Base-by-base conservation (phyloP, 1,140 invertebrate genomes). In the Steinernema feltiae region DNA sequence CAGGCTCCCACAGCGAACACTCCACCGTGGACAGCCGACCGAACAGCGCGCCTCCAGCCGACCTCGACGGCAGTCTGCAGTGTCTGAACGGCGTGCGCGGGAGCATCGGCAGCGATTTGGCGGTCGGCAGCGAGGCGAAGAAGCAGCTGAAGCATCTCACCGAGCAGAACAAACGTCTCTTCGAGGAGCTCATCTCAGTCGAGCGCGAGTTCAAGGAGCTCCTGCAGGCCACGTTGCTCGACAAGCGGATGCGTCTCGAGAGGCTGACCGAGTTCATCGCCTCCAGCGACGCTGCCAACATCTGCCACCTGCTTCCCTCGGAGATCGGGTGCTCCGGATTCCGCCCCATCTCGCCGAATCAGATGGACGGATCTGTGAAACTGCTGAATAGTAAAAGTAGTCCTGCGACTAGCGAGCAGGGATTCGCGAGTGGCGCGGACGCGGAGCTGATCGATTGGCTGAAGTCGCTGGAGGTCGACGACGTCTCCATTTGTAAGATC, bases 401-500 rank as follows among this genome's bases (percentile, higher is more conserved):
- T 27, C 12, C 53, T 15, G 7, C 53, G 53, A n/a, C 53, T 21
- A 63, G 53, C 24, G 53, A 63, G 12, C 53, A 7, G 15, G 53
- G 53, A 27, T 63, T 63, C 53, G 73, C 63, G 53, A 77, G 31
- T 31, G 75, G 78, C 21, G 71, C 72, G 1, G 70, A 71, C n/a
- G 78, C 76, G 17, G 76, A 79, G 15, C 74, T 79, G 30, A 72
- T 79, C 24, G 41, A 72, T 1, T 77, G 78, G 75, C 48, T 77
- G 18, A 71, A 72, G 24, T 32, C 70, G 48, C 76, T 79, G 32
- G 71, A 72, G 31, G 69, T 75, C 69, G 79, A 82, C 73, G 48
- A 74, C 46, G 21, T 48, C 70, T 80, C 77, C 24, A 82, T 83
- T 53, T 87, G 88, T 30, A 78, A 91, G 90, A 90, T 94, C 83